Base-by-base conservation (phyloP, 2,888 invertebrate species). In the Spodoptera picta region DNA sequence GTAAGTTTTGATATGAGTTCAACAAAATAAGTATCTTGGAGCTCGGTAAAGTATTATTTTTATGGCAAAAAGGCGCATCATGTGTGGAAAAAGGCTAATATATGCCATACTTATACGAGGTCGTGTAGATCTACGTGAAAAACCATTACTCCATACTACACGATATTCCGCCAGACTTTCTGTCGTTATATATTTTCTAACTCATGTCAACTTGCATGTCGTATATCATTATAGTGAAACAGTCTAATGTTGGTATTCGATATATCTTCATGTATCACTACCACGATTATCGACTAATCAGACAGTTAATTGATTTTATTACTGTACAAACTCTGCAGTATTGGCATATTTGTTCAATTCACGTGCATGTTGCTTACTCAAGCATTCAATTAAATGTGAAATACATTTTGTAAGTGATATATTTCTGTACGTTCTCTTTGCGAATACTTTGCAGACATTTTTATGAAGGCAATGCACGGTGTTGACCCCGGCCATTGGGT, bases 201-300 rank as follows among this genome's bases (percentile, higher is more conserved):
- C n/a, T 61, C 24, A 42, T 43, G 31, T 7, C 49, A 51, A 60
- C 56, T 50, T 46, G 63, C 54, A 66, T 49, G 64, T 60, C 50
- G 63, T 61, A 49, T 49, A 61, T 65, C 59, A 77, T 78, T 65
- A 75, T 62, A 75, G 46, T 65, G 65, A 74, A 71, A 65, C 44
- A 74, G 19, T 66, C 61, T 70, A 72, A 7, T 65, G 64, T 58
- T 61, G 57, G 59, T 27, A 65, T 76, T 62, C 53, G 61, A 64
- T 75, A 75, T 71, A 53, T 57, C 59, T 69, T 63, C 65, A 76
- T 64, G 73, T 79, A 72, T 79, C 59, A 56, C 24, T 67, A 63
- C 73, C 59, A 45, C 55, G 58, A 75, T 77, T 76, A 76, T 66
- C 58, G 64, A 61, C 49, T 78, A 75, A 71, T 71, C 63, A 66